Percentiles rank a stretch among this genome's conserved stretches.
Evolutionary conservation across 2,888 invertebrate species (phyloP).

Genomic region (Alloscopus bannaensis): DNA sequence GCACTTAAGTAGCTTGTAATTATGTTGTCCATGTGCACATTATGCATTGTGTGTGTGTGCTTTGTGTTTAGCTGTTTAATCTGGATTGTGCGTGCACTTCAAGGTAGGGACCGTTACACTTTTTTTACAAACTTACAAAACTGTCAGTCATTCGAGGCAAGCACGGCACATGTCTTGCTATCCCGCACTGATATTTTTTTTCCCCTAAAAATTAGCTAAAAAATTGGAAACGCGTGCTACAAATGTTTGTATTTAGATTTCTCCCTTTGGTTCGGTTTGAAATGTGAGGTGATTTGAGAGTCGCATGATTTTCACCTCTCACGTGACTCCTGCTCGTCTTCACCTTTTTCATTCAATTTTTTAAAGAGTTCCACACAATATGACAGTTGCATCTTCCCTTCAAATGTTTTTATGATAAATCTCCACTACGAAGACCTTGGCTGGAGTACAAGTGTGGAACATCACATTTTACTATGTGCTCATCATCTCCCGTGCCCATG

Average conservation of each 20-base stretch:
- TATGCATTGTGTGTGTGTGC: constrained; percentile 44
- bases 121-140: constrained; percentile 12
- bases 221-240: constrained; percentile 46
- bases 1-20: constrained; percentile 60
- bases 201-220: constrained; percentile 30
- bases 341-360: constrained; percentile 1
- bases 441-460: no score
- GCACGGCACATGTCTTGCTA: constrained; percentile 46
- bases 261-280: constrained; percentile 31
- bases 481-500: constrained; percentile 44
- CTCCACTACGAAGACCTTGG: no score
- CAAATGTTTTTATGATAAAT: no score
- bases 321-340: constrained; percentile 8
- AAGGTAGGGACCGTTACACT: constrained; percentile 48
- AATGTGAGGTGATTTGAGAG: constrained; percentile 51
- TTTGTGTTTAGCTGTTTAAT: constrained; percentile 46
- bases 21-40: constrained; percentile 58
- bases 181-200: constrained; percentile 10
- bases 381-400: constrained; percentile 18
- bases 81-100: constrained; percentile 61
- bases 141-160: constrained; percentile 44
- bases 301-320: constrained; percentile 57
- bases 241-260: constrained; percentile 11
- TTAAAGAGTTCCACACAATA: neutral
- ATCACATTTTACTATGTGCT: no score